phyloP scores from a whole-genome alignment of 1,140 invertebrate genomes.

The Drosophila tropicalis region DNA sequence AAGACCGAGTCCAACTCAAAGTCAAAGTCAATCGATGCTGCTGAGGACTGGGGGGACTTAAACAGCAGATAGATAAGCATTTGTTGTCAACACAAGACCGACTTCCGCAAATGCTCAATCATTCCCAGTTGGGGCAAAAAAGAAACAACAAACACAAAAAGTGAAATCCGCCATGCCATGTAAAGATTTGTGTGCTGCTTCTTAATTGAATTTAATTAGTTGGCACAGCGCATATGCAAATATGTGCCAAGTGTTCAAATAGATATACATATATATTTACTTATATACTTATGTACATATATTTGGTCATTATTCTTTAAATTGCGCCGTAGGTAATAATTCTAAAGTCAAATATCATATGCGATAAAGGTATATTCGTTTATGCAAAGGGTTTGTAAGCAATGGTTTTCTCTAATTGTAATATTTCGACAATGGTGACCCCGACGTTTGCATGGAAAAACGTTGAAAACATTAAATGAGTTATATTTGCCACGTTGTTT shows the following conservation, averaged over 20 bases:
- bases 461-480: too few species aligned
- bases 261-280: slow-evolving; percentile 26
- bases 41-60: neutral
- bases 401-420: too few species aligned
- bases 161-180: slow-evolving; percentile 49
- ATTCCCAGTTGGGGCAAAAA: slow-evolving; percentile 28
- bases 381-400: neutral
- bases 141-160: slow-evolving; percentile 32
- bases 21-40: slow-evolving; percentile 54
- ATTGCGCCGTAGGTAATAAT: slow-evolving; percentile 64
- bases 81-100: slow-evolving; percentile 69
- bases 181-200: slow-evolving; percentile 36
- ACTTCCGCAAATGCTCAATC: slow-evolving; percentile 77
- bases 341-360: neutral
- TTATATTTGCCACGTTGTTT: too few species aligned
- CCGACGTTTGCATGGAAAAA: too few species aligned
- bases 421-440: too few species aligned
- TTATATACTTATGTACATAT: slow-evolving; percentile 19
- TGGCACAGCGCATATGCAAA: slow-evolving; percentile 60
- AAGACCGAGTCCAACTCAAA: slow-evolving; percentile 41
- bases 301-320: slow-evolving; percentile 69
- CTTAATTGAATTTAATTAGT: slow-evolving; percentile 77
- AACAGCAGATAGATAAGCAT: slow-evolving; percentile 53
- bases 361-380: neutral
- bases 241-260: slow-evolving; percentile 18